Conservation (phyloP, 2,113 vertebrate genomes). For the Pluvialis apricaria region DNA sequence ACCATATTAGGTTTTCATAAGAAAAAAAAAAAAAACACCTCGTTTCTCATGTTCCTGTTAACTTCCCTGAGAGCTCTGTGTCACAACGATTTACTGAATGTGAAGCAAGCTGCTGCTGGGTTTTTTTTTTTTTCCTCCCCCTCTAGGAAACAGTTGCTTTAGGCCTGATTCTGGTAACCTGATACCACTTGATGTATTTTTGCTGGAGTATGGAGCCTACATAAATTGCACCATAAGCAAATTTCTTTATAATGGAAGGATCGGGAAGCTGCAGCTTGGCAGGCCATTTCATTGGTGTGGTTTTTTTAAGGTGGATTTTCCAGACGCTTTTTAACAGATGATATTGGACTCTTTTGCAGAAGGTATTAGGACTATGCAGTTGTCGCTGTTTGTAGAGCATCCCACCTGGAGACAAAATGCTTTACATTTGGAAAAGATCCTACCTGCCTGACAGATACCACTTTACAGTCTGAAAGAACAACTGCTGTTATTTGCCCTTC, state of each 20-base stretch:
- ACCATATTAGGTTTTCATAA: neutral
- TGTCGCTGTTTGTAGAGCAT: neutral
- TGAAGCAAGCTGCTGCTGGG: neutral
- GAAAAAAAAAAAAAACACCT: neutral
- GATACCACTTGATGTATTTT: slow-evolving; percentile 55
- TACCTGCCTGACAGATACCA: neutral
- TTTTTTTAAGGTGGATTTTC: slow-evolving; percentile 65
- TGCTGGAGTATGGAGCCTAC: slow-evolving; percentile 44
- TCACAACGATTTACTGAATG: neutral
- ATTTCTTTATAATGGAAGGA: slow-evolving; percentile 65
- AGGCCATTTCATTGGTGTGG: neutral
- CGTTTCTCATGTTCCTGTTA: neutral
- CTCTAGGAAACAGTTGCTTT: slow-evolving; percentile 23
- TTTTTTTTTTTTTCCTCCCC: neutral
- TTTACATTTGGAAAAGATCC: neutral
- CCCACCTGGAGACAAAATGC: neutral
- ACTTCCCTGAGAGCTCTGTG: neutral
- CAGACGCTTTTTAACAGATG: slow-evolving; percentile 3
- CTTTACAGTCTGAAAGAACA: neutral
- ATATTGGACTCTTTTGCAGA: neutral
- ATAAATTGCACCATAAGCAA: slow-evolving; percentile 43
- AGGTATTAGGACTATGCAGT: neutral
- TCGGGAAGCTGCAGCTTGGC: slow-evolving; percentile 55
- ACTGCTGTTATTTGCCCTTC: neutral
- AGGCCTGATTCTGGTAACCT: slow-evolving; percentile 30